Evolutionary conservation across 2,113 vertebrate genomes (phyloP).

Genomic region (Forbesichthys agassizii): DNA sequence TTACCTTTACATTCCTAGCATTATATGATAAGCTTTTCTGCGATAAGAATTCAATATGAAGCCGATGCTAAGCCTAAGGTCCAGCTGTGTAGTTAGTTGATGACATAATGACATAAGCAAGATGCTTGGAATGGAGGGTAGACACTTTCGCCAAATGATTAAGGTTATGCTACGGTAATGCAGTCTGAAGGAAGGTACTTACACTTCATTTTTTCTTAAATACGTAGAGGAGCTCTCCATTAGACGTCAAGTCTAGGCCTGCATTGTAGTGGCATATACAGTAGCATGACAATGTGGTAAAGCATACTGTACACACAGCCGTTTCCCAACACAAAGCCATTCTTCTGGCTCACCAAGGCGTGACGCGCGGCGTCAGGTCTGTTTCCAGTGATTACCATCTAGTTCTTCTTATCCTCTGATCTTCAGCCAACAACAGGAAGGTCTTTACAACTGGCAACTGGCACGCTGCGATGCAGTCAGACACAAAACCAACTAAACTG

Average conservation of each 20-base stretch:
- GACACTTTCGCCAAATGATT: too few species aligned
- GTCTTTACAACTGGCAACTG: slow-evolving; percentile 12
- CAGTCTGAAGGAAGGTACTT: too few species aligned
- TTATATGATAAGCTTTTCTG: slow-evolving; percentile 16
- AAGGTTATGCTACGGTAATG: too few species aligned
- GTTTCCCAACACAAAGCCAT: slow-evolving; percentile 4
- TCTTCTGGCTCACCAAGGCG: slow-evolving; percentile 27
- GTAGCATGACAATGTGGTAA: neutral
- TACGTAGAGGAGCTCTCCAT: too few species aligned
- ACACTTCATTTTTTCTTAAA: too few species aligned
- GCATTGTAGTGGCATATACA: neutral
- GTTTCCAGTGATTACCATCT: slow-evolving; percentile 39
- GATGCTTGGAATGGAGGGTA: too few species aligned
- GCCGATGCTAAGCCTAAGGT: too few species aligned
- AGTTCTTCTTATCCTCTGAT: slow-evolving; percentile 37
- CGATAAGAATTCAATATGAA: neutral
- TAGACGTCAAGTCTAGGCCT: too few species aligned
- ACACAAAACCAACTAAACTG: slow-evolving; percentile 22
- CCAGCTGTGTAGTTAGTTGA: too few species aligned
- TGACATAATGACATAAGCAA: too few species aligned
- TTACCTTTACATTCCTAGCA: neutral
- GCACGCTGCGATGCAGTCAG: slow-evolving; percentile 27
- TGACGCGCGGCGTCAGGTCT: slow-evolving; percentile 31
- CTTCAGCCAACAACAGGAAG: neutral
- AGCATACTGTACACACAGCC: slow-evolving; percentile 1